These are phyloP conservation scores for Iguana delicatissima DNA, from an alignment of 2,797 vertebrate species.

Conservation along the genomic window DNA sequence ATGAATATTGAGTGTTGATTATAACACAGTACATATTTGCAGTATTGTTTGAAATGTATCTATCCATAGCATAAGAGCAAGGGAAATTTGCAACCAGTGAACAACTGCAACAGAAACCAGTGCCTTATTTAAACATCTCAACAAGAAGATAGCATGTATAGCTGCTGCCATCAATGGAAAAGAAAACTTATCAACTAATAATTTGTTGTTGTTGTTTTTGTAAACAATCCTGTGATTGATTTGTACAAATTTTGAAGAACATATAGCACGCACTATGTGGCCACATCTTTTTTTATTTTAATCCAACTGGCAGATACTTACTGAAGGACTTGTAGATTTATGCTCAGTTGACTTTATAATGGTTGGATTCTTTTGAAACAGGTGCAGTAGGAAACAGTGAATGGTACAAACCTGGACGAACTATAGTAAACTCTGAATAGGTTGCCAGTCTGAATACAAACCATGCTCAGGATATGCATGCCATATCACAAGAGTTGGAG, in stretches of 20 bases:
- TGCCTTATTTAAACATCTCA: neutral
- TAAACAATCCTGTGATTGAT: neutral
- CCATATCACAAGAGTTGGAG: neutral
- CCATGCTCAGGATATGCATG: neutral
- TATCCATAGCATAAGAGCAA: conserved; percentile 31
- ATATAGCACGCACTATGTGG: neutral
- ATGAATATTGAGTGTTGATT: conserved; percentile 66
- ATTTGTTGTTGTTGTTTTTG: neutral
- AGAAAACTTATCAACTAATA: neutral
- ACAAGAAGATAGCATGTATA: neutral
- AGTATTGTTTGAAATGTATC: conserved; percentile 36
- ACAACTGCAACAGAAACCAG: neutral
- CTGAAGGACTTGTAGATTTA: neutral
- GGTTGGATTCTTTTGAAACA: conserved; percentile 10
- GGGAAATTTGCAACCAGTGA: conserved; percentile 7
- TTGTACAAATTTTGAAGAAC: neutral
- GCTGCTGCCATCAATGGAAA: neutral
- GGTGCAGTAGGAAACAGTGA: neutral
- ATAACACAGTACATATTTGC: conserved; percentile 34
- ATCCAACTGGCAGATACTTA: neutral
- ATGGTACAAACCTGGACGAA: neutral
- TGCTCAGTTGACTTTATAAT: neutral
- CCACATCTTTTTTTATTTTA: neutral
- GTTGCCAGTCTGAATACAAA: neutral
- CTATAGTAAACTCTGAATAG: neutral